Evolutionary conservation across 1,140 invertebrate genomes (phyloP).

Genomic region (Himalopsyche phryganea): DNA sequence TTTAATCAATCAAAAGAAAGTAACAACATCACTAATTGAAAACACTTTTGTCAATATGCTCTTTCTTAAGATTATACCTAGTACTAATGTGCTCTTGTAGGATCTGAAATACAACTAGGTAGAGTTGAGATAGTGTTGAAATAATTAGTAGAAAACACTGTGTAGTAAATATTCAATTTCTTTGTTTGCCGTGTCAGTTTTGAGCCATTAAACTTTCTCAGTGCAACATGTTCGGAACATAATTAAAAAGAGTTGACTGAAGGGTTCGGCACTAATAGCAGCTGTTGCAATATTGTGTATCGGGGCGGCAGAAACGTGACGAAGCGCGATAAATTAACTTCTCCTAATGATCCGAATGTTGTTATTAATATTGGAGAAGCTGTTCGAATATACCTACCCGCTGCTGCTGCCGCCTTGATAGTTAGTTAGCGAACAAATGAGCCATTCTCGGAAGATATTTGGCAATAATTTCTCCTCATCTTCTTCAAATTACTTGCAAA

Average conservation of each 20-base stretch:
- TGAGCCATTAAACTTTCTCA: constrained; percentile 5
- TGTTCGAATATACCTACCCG: not conserved
- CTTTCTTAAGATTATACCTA: no score
- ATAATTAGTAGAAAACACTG: no score
- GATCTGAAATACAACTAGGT: no score
- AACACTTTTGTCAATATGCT: no score
- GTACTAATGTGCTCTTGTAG: no score
- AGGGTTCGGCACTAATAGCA: constrained; percentile 4
- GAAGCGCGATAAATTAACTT: constrained; percentile 10
- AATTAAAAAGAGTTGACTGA: constrained; percentile 7
- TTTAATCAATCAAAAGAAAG: no score
- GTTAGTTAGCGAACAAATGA: not conserved
- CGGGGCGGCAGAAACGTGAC: constrained; percentile 5
- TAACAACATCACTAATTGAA: no score
- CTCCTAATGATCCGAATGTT: constrained; percentile 10
- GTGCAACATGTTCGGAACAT: constrained; percentile 6
- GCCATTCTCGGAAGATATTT: not conserved
- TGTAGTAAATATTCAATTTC: not conserved
- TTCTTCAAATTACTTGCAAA: no score
- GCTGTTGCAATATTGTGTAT: constrained; percentile 6
- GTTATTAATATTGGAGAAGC: constrained; percentile 7
- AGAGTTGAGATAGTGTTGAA: no score
- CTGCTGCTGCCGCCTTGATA: not conserved
- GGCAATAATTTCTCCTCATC: not conserved
- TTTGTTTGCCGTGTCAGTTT: not conserved